Conservation (phyloP, 2,888 invertebrate genomes). For the Eupeodes latifasciatus region DNA sequence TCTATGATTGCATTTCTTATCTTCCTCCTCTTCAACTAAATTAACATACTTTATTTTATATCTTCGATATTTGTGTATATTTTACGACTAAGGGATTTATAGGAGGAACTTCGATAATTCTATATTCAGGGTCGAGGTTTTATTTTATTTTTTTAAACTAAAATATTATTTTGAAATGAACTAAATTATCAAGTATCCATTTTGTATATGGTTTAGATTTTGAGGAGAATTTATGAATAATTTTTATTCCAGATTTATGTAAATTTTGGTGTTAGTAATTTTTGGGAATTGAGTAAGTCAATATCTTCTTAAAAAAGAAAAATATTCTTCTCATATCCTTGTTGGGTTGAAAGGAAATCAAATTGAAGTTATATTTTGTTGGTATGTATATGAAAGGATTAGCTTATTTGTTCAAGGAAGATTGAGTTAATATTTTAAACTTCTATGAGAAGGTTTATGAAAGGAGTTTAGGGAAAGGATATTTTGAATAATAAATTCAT, state of each 20-base stretch:
- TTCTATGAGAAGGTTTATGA: no score
- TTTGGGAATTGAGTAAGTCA: no score
- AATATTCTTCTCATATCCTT: no score
- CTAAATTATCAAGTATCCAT: conserved; percentile 4
- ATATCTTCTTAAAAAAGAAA: no score
- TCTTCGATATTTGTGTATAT: background rate
- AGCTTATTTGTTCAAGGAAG: no score
- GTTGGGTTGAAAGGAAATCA: no score
- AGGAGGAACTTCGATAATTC: background rate
- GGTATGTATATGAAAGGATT: no score
- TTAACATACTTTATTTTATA: background rate
- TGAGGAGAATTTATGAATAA: background rate
- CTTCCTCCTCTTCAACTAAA: conserved; percentile 24
- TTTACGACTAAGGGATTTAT: conserved; percentile 25
- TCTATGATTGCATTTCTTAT: conserved; percentile 73
- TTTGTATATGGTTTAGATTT: background rate
- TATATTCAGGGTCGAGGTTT: conserved; percentile 3
- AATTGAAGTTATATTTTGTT: no score
- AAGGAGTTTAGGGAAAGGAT: no score
- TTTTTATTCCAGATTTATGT: background rate
- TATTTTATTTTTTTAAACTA: no score
- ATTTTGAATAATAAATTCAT: no score
- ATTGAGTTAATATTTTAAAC: no score
- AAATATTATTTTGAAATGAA: background rate
- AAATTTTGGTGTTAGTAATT: background rate